Base-by-base conservation (phyloP, 2,797 vertebrate species). In the Anomalospiza imberbis region DNA sequence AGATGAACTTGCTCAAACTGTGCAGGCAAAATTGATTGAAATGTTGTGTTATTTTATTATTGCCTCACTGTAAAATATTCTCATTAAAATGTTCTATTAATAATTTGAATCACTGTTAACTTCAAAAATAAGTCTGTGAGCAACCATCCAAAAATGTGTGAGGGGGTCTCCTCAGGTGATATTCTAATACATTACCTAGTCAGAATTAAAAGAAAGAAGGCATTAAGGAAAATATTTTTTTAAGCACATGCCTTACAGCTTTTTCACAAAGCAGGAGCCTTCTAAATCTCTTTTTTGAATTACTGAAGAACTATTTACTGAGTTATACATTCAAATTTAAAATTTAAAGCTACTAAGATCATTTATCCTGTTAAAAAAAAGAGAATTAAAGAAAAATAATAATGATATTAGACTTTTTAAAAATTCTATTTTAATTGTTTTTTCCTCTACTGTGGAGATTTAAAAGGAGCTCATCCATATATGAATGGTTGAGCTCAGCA, bases 1-100 rank as follows among this genome's bases (percentile, higher is more conserved):
- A 85, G 21, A 67, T 2, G 11, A 0, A 2, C 8, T 16, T 26
- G 13, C 17, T 65, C 72, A 21, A 50, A 44, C 0, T 11, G 16
- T 10, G 7, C 19, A 50, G 22, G 26, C 15, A 79, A 60, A 79
- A 77, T 0, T 9, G 25, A 89, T 54, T 40, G 16, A 53, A 77
- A 53, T 15, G 5, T 32, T 29, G 5, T 2, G 8, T 31, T 55
- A 7, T 11, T 71, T 53, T 22, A n/a, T 45, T 68, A 36, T 19
- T 40, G 31, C 11, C 31, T 78, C 61, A 32, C 24, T 50, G 19
- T n/a, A 71, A 67, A 86, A 61, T 18, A 24, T 22, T 6, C 12
- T 21, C 13, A 65, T 58, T 58, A 19, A 72, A 68, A 62, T 29
- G 13, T 13, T 58, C 20, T 8, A 32, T 44, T 34, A 55, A 71